Evolutionary conservation across 2,113 vertebrate species (phyloP), one percentile per base, ranked within the genome.

Genomic region (Myiozetetes cayanensis): DNA sequence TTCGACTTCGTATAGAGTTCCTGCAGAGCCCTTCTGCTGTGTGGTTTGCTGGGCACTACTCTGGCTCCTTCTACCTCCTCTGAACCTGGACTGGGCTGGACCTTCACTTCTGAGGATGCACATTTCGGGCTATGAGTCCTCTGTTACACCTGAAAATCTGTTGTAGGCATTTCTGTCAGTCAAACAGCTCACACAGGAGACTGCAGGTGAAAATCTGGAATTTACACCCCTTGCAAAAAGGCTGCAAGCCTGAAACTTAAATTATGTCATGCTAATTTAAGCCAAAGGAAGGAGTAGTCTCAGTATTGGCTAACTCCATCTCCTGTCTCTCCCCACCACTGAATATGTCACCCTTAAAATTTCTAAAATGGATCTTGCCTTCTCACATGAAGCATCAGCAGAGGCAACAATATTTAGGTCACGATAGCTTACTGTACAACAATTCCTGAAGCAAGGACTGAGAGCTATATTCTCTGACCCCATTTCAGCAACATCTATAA

Each of bases 1-100:
- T 95, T 91, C 5, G 10, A 92, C 92, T 97, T 92, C n/a, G 46
- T n/a, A 68, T 28, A 14, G 81, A 93, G 93, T 93, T 94, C 61
- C 81, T 76, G 39, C 81, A 87, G 50, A 94, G 65, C 49, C 59
- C 49, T 87, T 71, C 39, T 75, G 75, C 91, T 58, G 12, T 16
- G 63, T 2, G 22, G 44, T 63, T 94, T 93, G 59, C 43, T 72
- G 77, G 37, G 65, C 2, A 2, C 41, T 4, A 3, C 83, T 90
- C 58, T 0, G 10, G 15, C 21, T 86, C 65, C 47, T 72, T 89
- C 30, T 50, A 22, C 33, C 11, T 81, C 52, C 63, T 77, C 68
- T 2, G 1, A 47, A 49, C 25, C 41, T 4, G 0, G 44, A 27
- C 50, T 71, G 35, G 39, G 18, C 18, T 2, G 19, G 41, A 41